These are phyloP conservation scores for Altica lythri DNA, from an alignment of 2,888 invertebrate species.

Conservation along the genomic window DNA sequence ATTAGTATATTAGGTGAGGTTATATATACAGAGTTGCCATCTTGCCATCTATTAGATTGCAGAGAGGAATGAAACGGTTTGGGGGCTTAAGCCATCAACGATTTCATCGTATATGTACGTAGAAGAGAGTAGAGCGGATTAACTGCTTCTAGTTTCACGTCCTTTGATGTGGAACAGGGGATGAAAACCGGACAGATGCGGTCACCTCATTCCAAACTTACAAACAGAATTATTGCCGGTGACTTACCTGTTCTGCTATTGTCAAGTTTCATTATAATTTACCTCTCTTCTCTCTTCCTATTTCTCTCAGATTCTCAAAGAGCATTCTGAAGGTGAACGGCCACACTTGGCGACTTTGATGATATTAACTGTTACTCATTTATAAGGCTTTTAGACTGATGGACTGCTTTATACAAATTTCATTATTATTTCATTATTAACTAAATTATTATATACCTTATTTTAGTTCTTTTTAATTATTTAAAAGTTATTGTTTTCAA, in stretches of 20 bases:
- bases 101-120: conserved; percentile 30
- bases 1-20: conserved; percentile 5
- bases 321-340: conserved; percentile 16
- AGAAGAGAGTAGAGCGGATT: conserved; percentile 27
- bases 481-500: no score
- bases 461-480: no score
- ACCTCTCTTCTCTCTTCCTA: no score
- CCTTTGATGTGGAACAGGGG: conserved; percentile 49
- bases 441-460: no score
- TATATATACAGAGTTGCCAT: conserved; percentile 6
- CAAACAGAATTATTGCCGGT: conserved; percentile 56
- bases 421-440: no score
- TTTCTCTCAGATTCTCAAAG: conserved; percentile 34
- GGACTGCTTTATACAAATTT: no score
- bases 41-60: conserved; percentile 13
- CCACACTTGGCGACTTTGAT: conserved; percentile 33
- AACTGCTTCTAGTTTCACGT: conserved; percentile 24
- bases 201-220: conserved; percentile 51
- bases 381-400: no score
- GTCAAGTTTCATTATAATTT: conserved; percentile 50
- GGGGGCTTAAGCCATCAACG: conserved; percentile 33
- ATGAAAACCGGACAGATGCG: conserved; percentile 53
- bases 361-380: conserved; percentile 36
- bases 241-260: conserved; percentile 50
- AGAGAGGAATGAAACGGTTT: conserved; percentile 11